These are phyloP conservation scores for Yponomeuta evonymella DNA, from an alignment of 2,888 invertebrate species.

Conservation along the genomic window DNA sequence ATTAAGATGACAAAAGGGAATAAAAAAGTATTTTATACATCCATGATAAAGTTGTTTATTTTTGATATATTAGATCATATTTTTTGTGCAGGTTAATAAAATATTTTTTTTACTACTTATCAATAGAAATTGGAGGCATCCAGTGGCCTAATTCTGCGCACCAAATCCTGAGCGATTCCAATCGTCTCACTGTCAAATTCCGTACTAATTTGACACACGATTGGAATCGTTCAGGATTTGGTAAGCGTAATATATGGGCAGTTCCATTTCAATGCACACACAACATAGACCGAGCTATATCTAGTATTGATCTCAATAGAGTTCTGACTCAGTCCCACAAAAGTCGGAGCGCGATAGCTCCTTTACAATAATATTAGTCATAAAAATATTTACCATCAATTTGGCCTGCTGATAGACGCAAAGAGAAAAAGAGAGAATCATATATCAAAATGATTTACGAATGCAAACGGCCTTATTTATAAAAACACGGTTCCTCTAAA, in stretches of 20 bases:
- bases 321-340: not conserved
- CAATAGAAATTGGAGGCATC: not conserved
- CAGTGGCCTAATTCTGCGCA: not conserved
- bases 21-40: not conserved
- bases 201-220: too few species aligned
- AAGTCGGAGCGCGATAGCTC: not conserved
- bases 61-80: not conserved
- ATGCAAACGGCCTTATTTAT: too few species aligned
- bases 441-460: too few species aligned
- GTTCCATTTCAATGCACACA: not conserved
- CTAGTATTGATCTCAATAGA: not conserved
- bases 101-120: not conserved
- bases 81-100: not conserved
- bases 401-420: too few species aligned
- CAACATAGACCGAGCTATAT: not conserved
- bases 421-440: too few species aligned
- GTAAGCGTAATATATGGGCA: too few species aligned
- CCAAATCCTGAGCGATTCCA: too few species aligned
- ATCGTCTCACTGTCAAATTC: too few species aligned
- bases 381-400: too few species aligned
- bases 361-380: constrained; percentile 1
- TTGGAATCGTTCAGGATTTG: too few species aligned
- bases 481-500: too few species aligned
- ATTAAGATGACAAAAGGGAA: not conserved
- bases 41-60: not conserved